Evolutionary conservation across 2,888 invertebrate genomes (phyloP).

Genomic region (Drosophila subsilvestris): DNA sequence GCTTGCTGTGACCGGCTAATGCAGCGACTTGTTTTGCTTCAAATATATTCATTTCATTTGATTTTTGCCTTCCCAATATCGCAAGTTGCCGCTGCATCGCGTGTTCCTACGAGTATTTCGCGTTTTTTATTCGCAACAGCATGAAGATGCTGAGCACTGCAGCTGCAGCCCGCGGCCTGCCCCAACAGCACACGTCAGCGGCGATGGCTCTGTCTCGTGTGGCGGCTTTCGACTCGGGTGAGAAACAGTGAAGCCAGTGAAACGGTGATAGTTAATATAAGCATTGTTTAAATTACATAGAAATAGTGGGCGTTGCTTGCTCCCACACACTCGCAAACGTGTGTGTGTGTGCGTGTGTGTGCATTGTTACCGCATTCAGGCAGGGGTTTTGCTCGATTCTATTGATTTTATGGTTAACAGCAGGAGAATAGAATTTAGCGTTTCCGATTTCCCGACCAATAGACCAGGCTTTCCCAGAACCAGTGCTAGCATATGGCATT

Average conservation of each 20-base stretch:
- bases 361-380: neutral
- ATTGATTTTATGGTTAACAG: neutral
- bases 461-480: neutral
- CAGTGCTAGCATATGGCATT: neutral
- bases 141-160: conserved; percentile 60
- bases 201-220: conserved; percentile 5
- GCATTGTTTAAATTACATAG: neutral
- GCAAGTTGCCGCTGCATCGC: conserved; percentile 7
- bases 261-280: neutral
- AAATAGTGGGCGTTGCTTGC: neutral
- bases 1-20: conserved; percentile 28
- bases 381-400: too few relatives aligned
- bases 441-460: neutral
- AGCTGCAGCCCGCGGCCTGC: conserved; percentile 54
- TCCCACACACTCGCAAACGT: neutral
- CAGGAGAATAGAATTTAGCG: too few relatives aligned
- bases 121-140: conserved; percentile 20
- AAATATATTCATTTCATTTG: conserved; percentile 21
- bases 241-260: conserved; percentile 26
- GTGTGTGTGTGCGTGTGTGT: neutral
- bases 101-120: neutral
- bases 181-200: conserved; percentile 35
- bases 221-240: conserved; percentile 47
- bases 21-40: conserved; percentile 3
- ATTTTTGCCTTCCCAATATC: conserved; percentile 26